These are phyloP conservation scores for Cyprinodon variegatus DNA, from an alignment of 2,113 vertebrate genomes.

Conservation along the genomic window DNA sequence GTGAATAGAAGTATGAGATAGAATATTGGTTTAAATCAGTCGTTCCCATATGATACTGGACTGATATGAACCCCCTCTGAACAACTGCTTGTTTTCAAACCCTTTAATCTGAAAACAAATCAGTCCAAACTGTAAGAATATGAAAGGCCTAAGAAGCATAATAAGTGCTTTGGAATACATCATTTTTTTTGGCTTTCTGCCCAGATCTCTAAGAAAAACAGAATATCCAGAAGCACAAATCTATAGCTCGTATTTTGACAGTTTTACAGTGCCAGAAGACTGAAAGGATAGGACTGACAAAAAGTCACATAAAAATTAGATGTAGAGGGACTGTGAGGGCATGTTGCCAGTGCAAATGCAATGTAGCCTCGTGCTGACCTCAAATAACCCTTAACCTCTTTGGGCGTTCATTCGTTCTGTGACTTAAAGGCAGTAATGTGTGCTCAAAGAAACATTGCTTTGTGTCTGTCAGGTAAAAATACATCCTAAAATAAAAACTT, in stretches of 20 bases:
- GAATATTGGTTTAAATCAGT: not conserved
- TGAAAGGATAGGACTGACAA: not conserved
- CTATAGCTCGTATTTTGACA: not conserved
- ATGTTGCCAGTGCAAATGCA: not conserved
- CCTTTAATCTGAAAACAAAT: not conserved
- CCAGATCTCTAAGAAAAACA: not conserved
- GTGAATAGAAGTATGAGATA: not conserved
- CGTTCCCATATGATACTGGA: too few relatives aligned
- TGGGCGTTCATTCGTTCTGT: not conserved
- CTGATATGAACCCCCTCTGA: not conserved
- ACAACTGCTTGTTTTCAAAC: not conserved
- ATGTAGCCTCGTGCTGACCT: slow-evolving; percentile 3
- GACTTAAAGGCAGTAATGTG: not conserved
- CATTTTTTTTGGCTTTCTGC: not conserved
- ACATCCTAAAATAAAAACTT: not conserved
- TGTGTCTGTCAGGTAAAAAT: slow-evolving; percentile 2
- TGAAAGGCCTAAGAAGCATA: not conserved
- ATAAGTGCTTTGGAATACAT: not conserved
- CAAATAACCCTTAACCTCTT: slow-evolving; percentile 38
- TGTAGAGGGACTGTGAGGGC: not conserved
- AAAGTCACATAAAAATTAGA: not conserved
- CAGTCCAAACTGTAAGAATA: not conserved
- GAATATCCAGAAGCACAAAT: not conserved
- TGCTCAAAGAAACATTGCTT: not conserved
- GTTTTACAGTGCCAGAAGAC: not conserved